phyloP scores from a whole-genome alignment of 2,797 vertebrate genomes.

The Molossus alvarezi region DNA sequence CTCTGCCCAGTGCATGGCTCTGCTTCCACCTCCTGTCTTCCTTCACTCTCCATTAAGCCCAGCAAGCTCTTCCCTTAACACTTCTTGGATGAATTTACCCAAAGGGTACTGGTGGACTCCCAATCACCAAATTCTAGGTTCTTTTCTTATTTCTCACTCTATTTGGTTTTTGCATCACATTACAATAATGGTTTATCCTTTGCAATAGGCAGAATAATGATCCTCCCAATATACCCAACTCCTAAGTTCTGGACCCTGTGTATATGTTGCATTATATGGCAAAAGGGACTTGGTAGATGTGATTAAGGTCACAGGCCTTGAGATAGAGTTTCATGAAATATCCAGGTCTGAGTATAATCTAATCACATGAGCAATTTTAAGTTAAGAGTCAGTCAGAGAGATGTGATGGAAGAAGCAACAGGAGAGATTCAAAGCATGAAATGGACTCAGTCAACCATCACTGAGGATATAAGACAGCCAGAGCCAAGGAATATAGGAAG shows the following conservation, averaged over 20 bases:
- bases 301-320: neutral
- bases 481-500: neutral
- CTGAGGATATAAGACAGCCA: slow-evolving; percentile 18
- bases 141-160: slow-evolving; percentile 6
- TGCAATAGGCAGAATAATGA: neutral
- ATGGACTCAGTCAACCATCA: neutral
- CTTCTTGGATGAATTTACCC: neutral
- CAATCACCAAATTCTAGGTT: neutral
- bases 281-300: neutral
- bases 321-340: neutral
- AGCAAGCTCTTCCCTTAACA: neutral
- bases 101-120: neutral
- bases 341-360: neutral
- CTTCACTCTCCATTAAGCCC: neutral
- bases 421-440: neutral
- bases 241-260: neutral
- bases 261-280: no score
- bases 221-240: neutral
- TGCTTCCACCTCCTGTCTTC: neutral
- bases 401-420: neutral
- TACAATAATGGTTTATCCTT: neutral
- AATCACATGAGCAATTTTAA: neutral
- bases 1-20: neutral
- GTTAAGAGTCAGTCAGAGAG: neutral
- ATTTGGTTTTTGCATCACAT: neutral